These are phyloP conservation scores for Hemaris fuciformis DNA, from an alignment of 2,888 invertebrate species.

Conservation along the genomic window DNA sequence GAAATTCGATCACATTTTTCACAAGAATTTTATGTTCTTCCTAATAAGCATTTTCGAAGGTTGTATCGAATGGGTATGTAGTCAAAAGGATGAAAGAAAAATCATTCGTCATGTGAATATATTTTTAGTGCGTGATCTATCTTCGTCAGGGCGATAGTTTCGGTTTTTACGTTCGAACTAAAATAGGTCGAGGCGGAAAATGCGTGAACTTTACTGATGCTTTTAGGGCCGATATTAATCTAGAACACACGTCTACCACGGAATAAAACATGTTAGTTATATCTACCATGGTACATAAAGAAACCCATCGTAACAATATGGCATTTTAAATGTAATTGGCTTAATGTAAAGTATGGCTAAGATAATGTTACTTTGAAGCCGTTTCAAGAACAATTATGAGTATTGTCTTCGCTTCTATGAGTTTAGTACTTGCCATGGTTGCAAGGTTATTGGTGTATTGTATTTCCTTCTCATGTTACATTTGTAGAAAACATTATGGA, in stretches of 20 bases:
- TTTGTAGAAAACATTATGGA: neutral
- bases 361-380: neutral
- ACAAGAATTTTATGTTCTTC: neutral
- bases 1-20: too few relatives aligned
- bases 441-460: neutral
- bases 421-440: neutral
- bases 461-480: neutral
- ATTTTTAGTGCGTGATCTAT: constrained; percentile 1
- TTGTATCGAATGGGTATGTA: neutral
- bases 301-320: neutral
- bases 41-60: neutral
- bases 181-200: constrained; percentile 8
- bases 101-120: neutral
- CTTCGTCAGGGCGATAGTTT: constrained; percentile 1
- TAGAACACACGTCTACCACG: neutral
- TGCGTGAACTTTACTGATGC: neutral
- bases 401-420: neutral
- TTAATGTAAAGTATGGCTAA: neutral
- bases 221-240: neutral
- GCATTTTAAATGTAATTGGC: neutral
- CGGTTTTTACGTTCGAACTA: neutral
- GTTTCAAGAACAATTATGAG: neutral
- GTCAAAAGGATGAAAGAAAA: neutral
- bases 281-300: neutral
- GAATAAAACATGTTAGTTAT: neutral